A percentile compares a stretch with the other conserved stretches of the same genome.
phyloP scores from a whole-genome alignment of 2,113 vertebrate genomes.

The Rhinoderma darwinii region DNA sequence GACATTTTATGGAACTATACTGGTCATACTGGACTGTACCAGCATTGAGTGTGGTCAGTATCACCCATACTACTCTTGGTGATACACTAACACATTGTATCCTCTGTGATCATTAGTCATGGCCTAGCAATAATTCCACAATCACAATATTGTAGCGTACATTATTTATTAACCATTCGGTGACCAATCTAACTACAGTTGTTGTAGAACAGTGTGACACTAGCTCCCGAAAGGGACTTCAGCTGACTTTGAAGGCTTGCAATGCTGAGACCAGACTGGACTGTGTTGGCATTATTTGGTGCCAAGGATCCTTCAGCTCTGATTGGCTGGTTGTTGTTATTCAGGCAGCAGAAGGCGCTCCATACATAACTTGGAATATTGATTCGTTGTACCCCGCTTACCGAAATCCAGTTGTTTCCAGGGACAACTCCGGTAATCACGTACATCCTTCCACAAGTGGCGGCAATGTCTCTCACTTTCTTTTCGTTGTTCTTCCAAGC shows the following conservation, averaged over 20 bases:
- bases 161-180: neutral
- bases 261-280: conserved; percentile 32
- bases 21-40: too few species aligned
- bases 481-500: conserved; percentile 41
- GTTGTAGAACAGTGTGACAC: conserved; percentile 29
- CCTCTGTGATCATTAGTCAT: too few species aligned
- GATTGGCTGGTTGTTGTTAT: conserved; percentile 51
- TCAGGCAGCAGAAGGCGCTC: conserved; percentile 50
- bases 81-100: too few species aligned
- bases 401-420: conserved; percentile 50
- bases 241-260: conserved; percentile 40
- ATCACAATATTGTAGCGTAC: neutral
- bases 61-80: too few species aligned
- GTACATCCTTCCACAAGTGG: conserved; percentile 38
- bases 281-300: conserved; percentile 36
- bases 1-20: too few species aligned
- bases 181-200: conserved; percentile 18
- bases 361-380: conserved; percentile 51
- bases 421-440: conserved; percentile 44
- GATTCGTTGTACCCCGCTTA: conserved; percentile 26
- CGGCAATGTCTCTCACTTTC: conserved; percentile 32
- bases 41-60: too few species aligned
- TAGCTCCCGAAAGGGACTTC: neutral
- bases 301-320: conserved; percentile 50
- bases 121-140: neutral